phyloP scores from a whole-genome alignment of 2,888 invertebrate genomes.

The Zelleria hepariella region DNA sequence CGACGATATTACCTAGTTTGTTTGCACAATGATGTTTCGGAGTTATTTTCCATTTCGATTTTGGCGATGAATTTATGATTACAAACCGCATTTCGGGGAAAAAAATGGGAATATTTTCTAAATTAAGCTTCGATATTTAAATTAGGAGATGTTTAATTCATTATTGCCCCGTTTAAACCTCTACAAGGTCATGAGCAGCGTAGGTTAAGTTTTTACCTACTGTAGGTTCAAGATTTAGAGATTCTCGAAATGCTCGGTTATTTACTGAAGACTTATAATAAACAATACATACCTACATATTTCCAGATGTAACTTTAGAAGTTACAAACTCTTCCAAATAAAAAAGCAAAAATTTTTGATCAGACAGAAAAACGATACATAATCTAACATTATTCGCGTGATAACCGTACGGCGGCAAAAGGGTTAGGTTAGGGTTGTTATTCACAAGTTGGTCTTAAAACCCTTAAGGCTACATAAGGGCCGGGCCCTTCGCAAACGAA shows the following conservation, averaged over 20 bases:
- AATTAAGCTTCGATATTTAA: background rate
- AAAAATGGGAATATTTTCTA: background rate
- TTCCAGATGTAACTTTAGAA: too few relatives aligned
- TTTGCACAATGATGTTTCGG: background rate
- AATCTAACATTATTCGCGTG: background rate
- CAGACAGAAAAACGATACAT: background rate
- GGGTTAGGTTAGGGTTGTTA: background rate
- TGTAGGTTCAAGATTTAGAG: too few relatives aligned
- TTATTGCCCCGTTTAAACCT: too few relatives aligned
- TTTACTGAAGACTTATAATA: too few relatives aligned
- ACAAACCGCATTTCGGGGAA: background rate
- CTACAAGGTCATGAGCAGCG: too few relatives aligned
- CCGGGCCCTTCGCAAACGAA: background rate
- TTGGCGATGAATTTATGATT: background rate
- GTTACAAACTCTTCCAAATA: too few relatives aligned
- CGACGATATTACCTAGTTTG: background rate
- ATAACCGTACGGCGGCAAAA: background rate
- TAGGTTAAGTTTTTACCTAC: too few relatives aligned
- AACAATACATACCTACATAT: too few relatives aligned
- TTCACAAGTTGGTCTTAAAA: background rate
- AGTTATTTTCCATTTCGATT: background rate
- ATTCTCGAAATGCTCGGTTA: too few relatives aligned
- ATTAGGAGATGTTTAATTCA: too few relatives aligned
- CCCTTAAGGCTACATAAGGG: background rate
- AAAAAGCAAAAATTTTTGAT: too few relatives aligned